Evolutionary conservation across 35 echinoderm and acorn worm species (phyloP), one percentile per base, ranked within the genome.

Genomic region (Strongylocentrotus purpuratus): DNA sequence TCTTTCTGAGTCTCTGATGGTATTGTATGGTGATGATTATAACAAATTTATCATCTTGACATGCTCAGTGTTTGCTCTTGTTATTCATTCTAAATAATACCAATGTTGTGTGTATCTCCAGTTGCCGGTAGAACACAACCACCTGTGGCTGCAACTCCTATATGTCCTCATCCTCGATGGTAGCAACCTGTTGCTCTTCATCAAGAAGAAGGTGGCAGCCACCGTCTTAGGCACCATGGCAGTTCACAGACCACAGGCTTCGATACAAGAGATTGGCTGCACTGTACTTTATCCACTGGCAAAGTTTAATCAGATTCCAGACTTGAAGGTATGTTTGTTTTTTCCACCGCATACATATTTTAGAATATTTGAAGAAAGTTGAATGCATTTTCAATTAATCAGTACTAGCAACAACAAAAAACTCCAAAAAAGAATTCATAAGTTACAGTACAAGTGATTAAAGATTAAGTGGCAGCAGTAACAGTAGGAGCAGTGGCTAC

Each of bases 211-310:
- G 71, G 98, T 97, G 20, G 98, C 97, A 3, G 97, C 98, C 32
- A 97, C 97, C 5, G 91, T 99, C 35, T 94, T 99, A 85, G 98
- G 98, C 45, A 98, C 98, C 12, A 99, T 99, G 98, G 95, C 97
- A 8, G 98, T 96, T 25, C 97, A 99, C 87, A 52, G 94, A 13
- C 92, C 95, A 32, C 90, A 94, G 32, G 59, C 86, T 33, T 94
- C 97, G 25, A 98, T 99, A 14, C 98, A 99, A 78, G 94, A 97
- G 70, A 94, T 96, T 94, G 97, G 97, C 32, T 99, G 98, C 94
- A 60, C 85, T 9, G 95, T 97, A 18, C 96, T 99, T 32, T 46
- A 93, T 28, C 92, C 95, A 2, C 93, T 99, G 87, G 98, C 98
- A 20, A 95, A 92, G 22, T 96, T 97, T 48, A 97, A 95, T 85